Base-by-base conservation (phyloP, 2,113 vertebrate genomes). In the Marmota monax region DNA sequence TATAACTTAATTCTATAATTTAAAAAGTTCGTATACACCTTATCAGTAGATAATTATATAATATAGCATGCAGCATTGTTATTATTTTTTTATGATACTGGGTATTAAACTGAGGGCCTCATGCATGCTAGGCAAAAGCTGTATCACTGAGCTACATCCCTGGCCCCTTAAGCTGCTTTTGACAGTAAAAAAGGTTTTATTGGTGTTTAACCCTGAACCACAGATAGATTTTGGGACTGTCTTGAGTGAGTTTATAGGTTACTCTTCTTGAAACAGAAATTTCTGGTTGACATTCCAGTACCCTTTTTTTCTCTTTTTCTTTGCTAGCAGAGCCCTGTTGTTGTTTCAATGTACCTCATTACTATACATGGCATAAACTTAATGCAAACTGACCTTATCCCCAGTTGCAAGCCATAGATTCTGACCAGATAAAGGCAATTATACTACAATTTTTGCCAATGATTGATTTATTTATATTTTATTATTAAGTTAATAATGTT, bases 401-500 rank as follows among this genome's bases (percentile, higher is more conserved):
- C 39, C 39, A 39, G 39, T 39, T 39, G 39, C 39, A 39, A 39
- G 39, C 39, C 0, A 32, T 83, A 42, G 23, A 88, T 61, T 63
- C 39, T 86, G 53, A 82, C 27, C 51, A 88, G 42, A 61, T 76
- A 63, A 88, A 42, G 5, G 7, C 77, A 95, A 77, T 65, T 88
- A 53, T 88, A 70, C 84, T 76, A 45, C 32, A 27, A 45, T 92
- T 56, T 8, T 91, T 85, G 7, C 14, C 27, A 88, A 10, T 74
- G 72, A 48, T n/a, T 90, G 6, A 7, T 32, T 91, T 73, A 72
- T 77, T 84, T 87, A 34, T 65, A 76, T 73, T 87, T 45, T 82
- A 73, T 92, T 88, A 42, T 88, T 91, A 90, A 67, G 39, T 70
- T 79, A 95, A 90, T 90, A 88, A 84, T 73, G 74, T 45, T 94